These are phyloP conservation scores for Coracopsis vasa DNA, from an alignment of 2,113 vertebrate genomes.

Conservation along the genomic window DNA sequence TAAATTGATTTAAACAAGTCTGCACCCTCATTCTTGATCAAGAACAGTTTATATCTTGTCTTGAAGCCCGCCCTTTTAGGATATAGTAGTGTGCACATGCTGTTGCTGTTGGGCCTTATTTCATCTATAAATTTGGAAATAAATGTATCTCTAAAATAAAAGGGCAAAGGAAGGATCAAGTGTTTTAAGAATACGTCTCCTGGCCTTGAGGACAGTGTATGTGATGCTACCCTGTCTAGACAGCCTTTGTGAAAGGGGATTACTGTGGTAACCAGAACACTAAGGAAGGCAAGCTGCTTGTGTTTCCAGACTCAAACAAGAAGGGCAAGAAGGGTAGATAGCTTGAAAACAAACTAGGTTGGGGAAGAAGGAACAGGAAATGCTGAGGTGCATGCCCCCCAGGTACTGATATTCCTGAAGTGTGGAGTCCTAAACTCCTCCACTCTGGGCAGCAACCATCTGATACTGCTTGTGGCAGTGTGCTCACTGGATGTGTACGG, in stretches of 20 bases:
- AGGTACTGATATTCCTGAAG: not conserved
- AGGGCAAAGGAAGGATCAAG: not conserved
- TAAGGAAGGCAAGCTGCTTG: not conserved
- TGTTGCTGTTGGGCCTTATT: not conserved
- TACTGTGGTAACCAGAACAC: not conserved
- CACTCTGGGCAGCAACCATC: accelerated
- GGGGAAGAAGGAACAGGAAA: not conserved
- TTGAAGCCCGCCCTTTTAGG: not conserved
- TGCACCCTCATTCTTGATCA: not conserved
- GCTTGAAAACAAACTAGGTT: not conserved
- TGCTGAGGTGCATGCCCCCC: not conserved
- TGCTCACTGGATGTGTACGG: not conserved
- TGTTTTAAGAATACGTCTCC: not conserved
- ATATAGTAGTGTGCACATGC: not conserved
- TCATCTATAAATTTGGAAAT: not conserved
- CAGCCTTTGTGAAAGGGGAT: not conserved
- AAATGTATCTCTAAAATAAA: not conserved
- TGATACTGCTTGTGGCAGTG: not conserved
- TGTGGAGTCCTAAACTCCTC: no score
- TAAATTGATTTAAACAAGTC: not conserved
- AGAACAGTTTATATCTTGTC: not conserved
- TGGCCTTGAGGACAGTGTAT: not conserved
- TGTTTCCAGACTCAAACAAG: not conserved
- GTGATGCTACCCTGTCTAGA: not conserved
- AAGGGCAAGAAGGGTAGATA: not conserved